A percentile compares a stretch with the other conserved stretches of the same genome.
These are phyloP conservation scores for Excalfactoria chinensis DNA, from an alignment of 2,113 vertebrate species.

Conservation along the genomic window DNA sequence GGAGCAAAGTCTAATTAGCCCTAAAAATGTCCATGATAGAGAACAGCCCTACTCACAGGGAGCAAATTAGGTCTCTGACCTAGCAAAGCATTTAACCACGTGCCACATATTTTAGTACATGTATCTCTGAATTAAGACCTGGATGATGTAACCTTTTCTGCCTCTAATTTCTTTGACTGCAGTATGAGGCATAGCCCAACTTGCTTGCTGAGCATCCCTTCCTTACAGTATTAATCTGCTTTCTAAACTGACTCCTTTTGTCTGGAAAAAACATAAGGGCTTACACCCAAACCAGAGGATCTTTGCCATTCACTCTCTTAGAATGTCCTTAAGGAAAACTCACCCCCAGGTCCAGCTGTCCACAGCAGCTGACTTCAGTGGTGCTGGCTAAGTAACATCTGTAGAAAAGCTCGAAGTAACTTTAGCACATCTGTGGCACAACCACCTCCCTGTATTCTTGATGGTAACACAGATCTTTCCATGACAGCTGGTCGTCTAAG, in stretches of 20 bases:
- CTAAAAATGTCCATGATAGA: background rate
- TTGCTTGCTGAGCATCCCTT: conserved; percentile 8
- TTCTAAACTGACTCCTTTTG: background rate
- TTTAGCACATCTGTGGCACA: background rate
- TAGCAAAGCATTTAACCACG: conserved; percentile 52
- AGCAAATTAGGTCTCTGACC: conserved; percentile 70
- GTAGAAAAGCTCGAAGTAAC: background rate
- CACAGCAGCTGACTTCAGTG: background rate
- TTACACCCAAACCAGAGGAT: background rate
- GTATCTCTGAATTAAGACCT: conserved; percentile 42
- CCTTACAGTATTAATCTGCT: background rate
- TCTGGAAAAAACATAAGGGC: background rate
- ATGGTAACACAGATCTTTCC: background rate
- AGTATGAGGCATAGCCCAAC: background rate
- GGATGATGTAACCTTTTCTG: conserved; percentile 47
- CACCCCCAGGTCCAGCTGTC: background rate
- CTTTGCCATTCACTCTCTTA: background rate
- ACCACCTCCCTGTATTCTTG: background rate
- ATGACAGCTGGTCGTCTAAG: background rate
- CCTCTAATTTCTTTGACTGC: conserved; percentile 54
- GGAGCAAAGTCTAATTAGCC: conserved; percentile 64
- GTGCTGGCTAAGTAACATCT: background rate
- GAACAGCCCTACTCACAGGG: conserved; percentile 49
- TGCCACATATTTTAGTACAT: conserved; percentile 4
- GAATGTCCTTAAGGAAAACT: background rate